Evolutionary conservation across 2,888 invertebrate species (phyloP).

Genomic region (Andrena marginata): DNA sequence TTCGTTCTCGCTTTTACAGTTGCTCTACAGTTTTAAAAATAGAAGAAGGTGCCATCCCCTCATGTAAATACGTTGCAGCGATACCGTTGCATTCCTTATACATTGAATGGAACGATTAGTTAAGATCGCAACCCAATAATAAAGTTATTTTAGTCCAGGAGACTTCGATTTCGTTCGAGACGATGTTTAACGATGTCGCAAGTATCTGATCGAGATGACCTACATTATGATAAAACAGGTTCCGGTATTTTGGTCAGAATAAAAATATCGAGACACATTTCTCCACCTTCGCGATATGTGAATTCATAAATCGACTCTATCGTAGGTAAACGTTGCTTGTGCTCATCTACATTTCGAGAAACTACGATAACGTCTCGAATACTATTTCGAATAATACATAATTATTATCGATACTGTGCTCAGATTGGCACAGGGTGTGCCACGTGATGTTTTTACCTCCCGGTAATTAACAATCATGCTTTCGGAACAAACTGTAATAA

Average conservation of each 20-base stretch:
- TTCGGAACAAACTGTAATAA: neutral
- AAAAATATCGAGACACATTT: slow-evolving; percentile 49
- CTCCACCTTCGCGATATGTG: slow-evolving; percentile 32
- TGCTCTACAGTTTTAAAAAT: slow-evolving; percentile 61
- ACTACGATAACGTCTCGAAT: neutral
- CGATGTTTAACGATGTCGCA: slow-evolving; percentile 60
- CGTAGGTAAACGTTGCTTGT: neutral
- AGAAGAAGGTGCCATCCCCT: slow-evolving; percentile 37
- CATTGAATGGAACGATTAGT: neutral
- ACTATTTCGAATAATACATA: neutral
- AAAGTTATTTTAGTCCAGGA: slow-evolving; percentile 18
- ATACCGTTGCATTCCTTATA: neutral
- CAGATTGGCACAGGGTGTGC: neutral
- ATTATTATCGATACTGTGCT: neutral
- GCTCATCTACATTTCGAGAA: neutral
- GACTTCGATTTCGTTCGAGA: slow-evolving; percentile 51
- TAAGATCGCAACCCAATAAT: slow-evolving; percentile 20
- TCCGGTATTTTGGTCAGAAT: slow-evolving; percentile 62
- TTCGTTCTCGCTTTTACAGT: slow-evolving; percentile 82
- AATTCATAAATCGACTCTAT: slow-evolving; percentile 2
- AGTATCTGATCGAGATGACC: slow-evolving; percentile 68
- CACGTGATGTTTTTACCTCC: slow-evolving; percentile 13
- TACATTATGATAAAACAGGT: slow-evolving; percentile 69
- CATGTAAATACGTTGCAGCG: slow-evolving; percentile 26
- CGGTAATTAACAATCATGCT: slow-evolving; percentile 4